These are phyloP conservation scores for Intellagama lesueurii DNA, from an alignment of 2,797 vertebrate genomes.

Conservation along the genomic window DNA sequence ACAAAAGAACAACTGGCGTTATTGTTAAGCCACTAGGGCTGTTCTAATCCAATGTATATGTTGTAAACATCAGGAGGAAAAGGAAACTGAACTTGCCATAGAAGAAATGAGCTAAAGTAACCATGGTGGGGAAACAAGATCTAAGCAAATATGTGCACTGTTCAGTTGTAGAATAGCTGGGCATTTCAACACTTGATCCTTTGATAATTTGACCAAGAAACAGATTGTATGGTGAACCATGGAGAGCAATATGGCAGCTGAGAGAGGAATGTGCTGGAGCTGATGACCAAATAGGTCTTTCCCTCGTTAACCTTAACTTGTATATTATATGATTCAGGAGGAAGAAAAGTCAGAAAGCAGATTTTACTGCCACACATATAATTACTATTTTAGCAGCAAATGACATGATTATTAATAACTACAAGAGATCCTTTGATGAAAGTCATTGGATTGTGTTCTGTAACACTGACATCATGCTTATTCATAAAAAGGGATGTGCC, in stretches of 20 bases:
- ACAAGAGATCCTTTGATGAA: constrained; percentile 35
- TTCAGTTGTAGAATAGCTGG: not conserved
- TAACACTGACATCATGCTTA: constrained; percentile 35
- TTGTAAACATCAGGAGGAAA: not conserved
- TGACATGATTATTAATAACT: constrained; percentile 48
- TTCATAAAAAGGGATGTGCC: constrained; percentile 24
- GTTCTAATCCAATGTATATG: not conserved
- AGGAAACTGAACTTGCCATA: not conserved
- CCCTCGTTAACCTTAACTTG: constrained; percentile 20
- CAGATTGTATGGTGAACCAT: not conserved
- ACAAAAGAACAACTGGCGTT: not conserved
- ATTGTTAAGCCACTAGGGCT: not conserved
- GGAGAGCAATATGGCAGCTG: constrained; percentile 22
- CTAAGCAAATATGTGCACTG: not conserved
- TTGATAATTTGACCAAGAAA: constrained; percentile 41
- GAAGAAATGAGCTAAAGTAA: not conserved
- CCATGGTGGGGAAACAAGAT: not conserved
- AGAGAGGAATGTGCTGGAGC: not conserved
- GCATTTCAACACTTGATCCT: constrained; percentile 5
- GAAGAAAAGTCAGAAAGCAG: constrained; percentile 41
- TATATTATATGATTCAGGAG: constrained; percentile 38
- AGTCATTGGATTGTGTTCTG: constrained; percentile 39
- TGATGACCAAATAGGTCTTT: constrained; percentile 36
- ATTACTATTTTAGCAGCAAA: constrained; percentile 46
- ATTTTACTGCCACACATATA: constrained; percentile 52